Evolutionary conservation across 2,888 invertebrate genomes (phyloP), one percentile per base, ranked within the genome.

Genomic region (Acheta domesticus): DNA sequence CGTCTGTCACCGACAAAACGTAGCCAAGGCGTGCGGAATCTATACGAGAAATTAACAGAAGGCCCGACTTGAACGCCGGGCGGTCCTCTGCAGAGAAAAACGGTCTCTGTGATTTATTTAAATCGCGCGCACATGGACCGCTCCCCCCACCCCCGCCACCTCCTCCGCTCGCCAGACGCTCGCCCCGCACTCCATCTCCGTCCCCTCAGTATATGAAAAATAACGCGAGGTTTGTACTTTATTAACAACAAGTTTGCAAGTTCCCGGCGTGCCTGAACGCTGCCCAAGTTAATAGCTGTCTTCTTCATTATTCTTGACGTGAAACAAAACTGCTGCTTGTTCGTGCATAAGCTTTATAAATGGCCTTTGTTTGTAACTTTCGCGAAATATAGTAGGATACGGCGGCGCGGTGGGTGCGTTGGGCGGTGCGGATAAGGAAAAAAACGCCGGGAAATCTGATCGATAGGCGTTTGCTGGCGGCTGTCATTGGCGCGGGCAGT

Each of bases 271-370:
- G n/a, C 16, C 62, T n/a, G n/a, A n/a, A 14, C 62, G 62, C 62
- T n/a, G 62, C 62, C 62, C 62, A 62, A 62, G 62, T 62, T 62
- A 62, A 62, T 62, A 62, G 62, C 62, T 62, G 62, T 62, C 62
- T 62, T 62, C 62, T 62, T 62, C 62, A 62, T 62, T 62, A 62
- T 62, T 62, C 62, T 62, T 62, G 62, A 62, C 62, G 62, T 36
- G 62, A 14, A 62, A 62, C 62, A 62, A 62, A 62, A 62, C 62
- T 14, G 62, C n/a, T 62, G 62, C 62, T n/a, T 62, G 62, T 62
- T 62, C 36, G 62, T 62, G 16, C 62, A 62, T 62, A 62, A 62
- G 62, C 62, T 62, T 62, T 62, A 62, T 62, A 62, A 62, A 62
- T 62, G 62, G 62, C 62, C 62, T 62, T 62, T 62, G 62, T 62